phyloP scores from a whole-genome alignment of 2,113 vertebrate genomes.

The Heliornis fulica region DNA sequence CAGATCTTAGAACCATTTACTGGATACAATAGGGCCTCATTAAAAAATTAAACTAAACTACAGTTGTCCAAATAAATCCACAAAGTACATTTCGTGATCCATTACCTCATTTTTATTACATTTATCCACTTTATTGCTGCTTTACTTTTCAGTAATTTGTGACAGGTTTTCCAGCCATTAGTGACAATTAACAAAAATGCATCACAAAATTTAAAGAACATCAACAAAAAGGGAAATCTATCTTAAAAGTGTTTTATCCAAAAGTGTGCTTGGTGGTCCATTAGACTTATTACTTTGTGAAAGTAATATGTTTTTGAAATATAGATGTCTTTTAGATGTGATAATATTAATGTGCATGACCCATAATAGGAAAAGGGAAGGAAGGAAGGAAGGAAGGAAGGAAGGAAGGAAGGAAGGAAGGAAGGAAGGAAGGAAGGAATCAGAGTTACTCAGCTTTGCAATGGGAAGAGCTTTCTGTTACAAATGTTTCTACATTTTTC shows the following conservation, averaged over 20 bases:
- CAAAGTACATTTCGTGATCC: slow-evolving; percentile 27
- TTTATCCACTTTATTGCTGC: slow-evolving; percentile 9
- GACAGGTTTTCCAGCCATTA: background rate
- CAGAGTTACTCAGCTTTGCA: background rate
- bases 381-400: background rate
- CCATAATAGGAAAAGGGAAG: background rate
- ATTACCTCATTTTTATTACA: slow-evolving; percentile 43
- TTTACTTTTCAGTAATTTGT: slow-evolving; percentile 5
- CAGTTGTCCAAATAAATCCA: background rate
- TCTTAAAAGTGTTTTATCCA: background rate
- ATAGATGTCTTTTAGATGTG: background rate
- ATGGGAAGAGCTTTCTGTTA: background rate
- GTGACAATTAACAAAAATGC: background rate
- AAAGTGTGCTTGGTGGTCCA: background rate
- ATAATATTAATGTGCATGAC: background rate
- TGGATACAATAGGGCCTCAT: background rate
- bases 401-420: background rate
- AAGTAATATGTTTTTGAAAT: background rate
- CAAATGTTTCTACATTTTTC: background rate
- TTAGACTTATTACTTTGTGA: background rate
- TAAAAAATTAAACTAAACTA: slow-evolving; percentile 33
- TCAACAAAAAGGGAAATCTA: background rate
- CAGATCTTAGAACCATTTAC: slow-evolving; percentile 8
- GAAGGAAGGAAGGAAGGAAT: background rate
- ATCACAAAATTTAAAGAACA: background rate